Percentiles rank a stretch among this genome's conserved stretches.
Evolutionary conservation across 2,113 vertebrate species (phyloP).

Genomic region (Cepphus grylle): DNA sequence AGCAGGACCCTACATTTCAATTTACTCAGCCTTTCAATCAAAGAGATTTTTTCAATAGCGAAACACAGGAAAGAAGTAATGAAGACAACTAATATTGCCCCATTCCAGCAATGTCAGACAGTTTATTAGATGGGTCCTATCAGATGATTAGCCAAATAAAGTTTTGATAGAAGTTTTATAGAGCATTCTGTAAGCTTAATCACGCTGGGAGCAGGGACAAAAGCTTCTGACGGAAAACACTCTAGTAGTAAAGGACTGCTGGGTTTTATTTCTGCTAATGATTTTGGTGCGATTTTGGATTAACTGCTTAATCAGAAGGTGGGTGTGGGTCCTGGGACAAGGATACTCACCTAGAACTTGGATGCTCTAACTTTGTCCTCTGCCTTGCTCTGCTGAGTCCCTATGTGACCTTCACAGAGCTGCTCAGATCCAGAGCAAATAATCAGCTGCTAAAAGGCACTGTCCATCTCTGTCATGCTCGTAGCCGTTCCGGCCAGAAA

Average conservation of each 20-base stretch:
- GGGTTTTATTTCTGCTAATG: background rate
- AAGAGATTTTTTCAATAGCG: constrained; percentile 24
- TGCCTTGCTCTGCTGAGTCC: background rate
- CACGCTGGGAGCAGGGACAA: background rate
- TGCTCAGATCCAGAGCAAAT: background rate
- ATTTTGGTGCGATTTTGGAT: background rate
- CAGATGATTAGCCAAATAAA: constrained; percentile 60
- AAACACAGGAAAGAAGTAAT: constrained; percentile 44
- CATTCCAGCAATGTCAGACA: constrained; percentile 23
- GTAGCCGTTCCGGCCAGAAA: background rate
- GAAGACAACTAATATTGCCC: constrained; percentile 65
- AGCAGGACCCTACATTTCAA: background rate
- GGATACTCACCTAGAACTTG: background rate
- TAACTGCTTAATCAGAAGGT: background rate
- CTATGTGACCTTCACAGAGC: background rate
- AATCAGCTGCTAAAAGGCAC: background rate
- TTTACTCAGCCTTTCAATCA: constrained; percentile 48
- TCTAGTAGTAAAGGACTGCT: background rate
- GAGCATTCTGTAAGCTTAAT: constrained; percentile 21
- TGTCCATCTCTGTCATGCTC: background rate
- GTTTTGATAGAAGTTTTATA: constrained; percentile 58
- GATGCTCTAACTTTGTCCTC: background rate
- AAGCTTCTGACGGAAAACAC: background rate
- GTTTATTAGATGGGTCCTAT: constrained; percentile 57
- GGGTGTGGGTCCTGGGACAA: background rate